Evolutionary conservation across 1,140 invertebrate genomes (phyloP), one percentile per base, ranked within the genome.

Genomic region (Drosophila littoralis): DNA sequence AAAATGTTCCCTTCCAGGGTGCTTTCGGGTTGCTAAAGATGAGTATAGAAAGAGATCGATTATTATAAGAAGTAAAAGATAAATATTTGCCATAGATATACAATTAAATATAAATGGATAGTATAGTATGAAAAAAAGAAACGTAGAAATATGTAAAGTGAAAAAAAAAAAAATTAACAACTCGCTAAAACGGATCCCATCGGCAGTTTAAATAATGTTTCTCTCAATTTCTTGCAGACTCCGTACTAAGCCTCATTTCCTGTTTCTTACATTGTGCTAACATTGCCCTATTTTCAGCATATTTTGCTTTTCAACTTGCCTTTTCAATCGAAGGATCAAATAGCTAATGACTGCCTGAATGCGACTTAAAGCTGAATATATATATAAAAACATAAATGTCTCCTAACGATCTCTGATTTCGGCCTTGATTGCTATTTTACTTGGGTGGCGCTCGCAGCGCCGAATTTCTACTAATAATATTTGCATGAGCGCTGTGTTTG

Each of bases 11-110:
- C 63, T 93, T 94, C 93, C 93, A 94, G 50, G 94, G 95, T 17
- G 94, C 94, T 77, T 97, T 97, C 0, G 96, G 96, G 90, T 96
- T 96, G 42, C 96, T 97, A 38, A 61, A 63, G 42, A 7, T 6
- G 9, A 57, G 15, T 28, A 28, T 28, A 28, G 22, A 28, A 28
- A 28, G 2, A 28, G 22, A 5, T 5, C 22, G 3, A 28, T 28
- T 5, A 5, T 5, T 28, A 28, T 28, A 28, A 5, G 22, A 28
- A 28, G 22, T 5, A 28, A 28, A 28, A 28, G 4, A 17, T 17
- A n/a, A n/a, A n/a, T n/a, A n/a, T n/a, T n/a, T n/a, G n/a, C n/a
- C n/a, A n/a, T n/a, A n/a, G n/a, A n/a, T n/a, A n/a, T n/a, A n/a
- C n/a, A n/a, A n/a, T 17, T 17, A 17, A 17, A 17, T 17, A 17